Conservation (phyloP, 1,140 invertebrate genomes). For the Teleopsis dalmanni region DNA sequence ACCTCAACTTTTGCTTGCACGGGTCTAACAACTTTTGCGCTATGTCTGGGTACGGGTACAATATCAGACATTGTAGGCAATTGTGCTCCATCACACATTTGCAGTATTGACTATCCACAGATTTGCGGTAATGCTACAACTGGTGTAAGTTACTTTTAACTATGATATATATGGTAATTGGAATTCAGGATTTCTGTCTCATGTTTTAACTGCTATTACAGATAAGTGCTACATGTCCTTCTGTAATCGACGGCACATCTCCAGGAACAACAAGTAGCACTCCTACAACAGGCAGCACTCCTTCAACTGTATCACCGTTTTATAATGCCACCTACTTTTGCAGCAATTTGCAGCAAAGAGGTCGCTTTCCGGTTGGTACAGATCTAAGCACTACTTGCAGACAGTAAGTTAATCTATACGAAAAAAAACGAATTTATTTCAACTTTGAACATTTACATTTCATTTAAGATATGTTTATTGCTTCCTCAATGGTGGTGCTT, state of each 20-base stretch:
- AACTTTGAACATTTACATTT: background rate
- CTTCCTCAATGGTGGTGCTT: constrained; percentile 15
- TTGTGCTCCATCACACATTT: constrained; percentile 26
- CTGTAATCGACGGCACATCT: constrained; percentile 16
- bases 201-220: constrained; percentile 1
- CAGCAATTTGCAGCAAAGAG: constrained; percentile 11
- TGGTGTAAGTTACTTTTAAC: constrained; percentile 21
- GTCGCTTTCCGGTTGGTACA: constrained; percentile 22
- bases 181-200: no score
- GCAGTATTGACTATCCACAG: constrained; percentile 18
- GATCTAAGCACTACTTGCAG: constrained; percentile 25
- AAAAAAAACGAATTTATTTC: background rate
- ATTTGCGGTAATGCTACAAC: constrained; percentile 23
- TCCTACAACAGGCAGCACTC: constrained; percentile 5
- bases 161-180: no score
- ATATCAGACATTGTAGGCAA: constrained; percentile 17
- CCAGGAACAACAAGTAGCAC: background rate
- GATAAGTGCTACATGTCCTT: constrained; percentile 23
- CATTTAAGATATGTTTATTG: constrained; percentile 24
- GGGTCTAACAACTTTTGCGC: constrained; percentile 22
- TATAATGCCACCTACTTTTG: constrained; percentile 17
- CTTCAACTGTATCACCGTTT: constrained; percentile 15
- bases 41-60: constrained; percentile 25
- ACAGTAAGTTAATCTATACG: constrained; percentile 11
- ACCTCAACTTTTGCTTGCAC: constrained; percentile 33